A percentile compares a stretch with the other conserved stretches of the same genome.
Conservation (phyloP, 2,888 invertebrate genomes). For the Microchrysa polita region DNA sequence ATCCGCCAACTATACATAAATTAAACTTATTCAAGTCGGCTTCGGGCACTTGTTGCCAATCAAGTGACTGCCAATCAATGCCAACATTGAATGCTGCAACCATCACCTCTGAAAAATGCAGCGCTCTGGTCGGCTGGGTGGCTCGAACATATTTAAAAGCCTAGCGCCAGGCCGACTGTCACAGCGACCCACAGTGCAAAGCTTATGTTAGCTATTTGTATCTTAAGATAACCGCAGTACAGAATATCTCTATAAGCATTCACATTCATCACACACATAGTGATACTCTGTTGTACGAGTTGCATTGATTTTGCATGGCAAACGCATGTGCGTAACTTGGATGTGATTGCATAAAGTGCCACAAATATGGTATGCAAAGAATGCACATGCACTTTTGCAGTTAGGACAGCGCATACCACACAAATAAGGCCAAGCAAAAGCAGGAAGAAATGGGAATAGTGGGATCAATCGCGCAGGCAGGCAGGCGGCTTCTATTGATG, state of each 20-base stretch:
- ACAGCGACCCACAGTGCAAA: neutral
- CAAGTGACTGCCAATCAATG: constrained; percentile 26
- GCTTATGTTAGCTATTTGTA: constrained; percentile 2
- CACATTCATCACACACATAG: neutral
- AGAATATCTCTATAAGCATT: neutral
- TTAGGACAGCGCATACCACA: too few relatives aligned
- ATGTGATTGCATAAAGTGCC: neutral
- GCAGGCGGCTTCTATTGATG: constrained; percentile 29
- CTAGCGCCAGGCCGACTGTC: constrained; percentile 34
- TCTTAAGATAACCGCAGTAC: neutral
- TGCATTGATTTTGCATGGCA: neutral
- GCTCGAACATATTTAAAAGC: neutral
- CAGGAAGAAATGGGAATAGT: constrained; percentile 10
- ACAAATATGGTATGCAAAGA: neutral
- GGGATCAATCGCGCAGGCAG: neutral
- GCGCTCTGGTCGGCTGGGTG: constrained; percentile 3
- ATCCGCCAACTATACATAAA: neutral
- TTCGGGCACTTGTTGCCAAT: neutral
- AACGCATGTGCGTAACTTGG: neutral
- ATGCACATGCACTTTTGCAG: constrained; percentile 1
- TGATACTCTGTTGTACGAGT: neutral
- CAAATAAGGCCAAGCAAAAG: constrained; percentile 16
- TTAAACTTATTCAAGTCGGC: neutral
- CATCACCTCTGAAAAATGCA: constrained; percentile 19
- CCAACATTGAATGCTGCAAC: constrained; percentile 14